Conservation (phyloP, 2,113 vertebrate genomes). For the Phalacrocorax aristotelis region DNA sequence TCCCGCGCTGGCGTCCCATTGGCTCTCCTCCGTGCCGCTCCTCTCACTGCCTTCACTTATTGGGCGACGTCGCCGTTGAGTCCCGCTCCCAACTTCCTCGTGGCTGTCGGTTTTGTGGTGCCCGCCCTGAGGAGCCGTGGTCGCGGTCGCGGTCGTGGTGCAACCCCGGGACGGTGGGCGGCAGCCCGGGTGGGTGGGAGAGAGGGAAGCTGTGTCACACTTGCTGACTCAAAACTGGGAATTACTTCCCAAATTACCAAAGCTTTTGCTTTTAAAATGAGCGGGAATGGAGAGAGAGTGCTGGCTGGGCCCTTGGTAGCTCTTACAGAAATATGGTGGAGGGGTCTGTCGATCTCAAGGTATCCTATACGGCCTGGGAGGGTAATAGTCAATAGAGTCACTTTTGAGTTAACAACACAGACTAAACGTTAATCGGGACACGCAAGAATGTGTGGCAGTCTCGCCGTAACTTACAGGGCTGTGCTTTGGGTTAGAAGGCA, state of each 20-base stretch:
- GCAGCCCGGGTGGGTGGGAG: too few relatives aligned
- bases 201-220: rapidly evolving
- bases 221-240: not conserved
- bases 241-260: rapidly evolving
- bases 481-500: not conserved
- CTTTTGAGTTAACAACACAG: not conserved
- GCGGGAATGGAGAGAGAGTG: not conserved
- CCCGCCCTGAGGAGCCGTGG: not conserved
- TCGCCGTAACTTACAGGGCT: rapidly evolving
- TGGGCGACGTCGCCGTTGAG: rapidly evolving
- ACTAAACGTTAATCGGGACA: rapidly evolving
- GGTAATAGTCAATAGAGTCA: rapidly evolving
- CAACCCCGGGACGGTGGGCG: too few relatives aligned
- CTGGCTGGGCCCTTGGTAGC: not conserved
- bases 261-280: not conserved
- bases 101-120: rapidly evolving
- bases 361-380: rapidly evolving
- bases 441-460: rapidly evolving
- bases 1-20: not conserved
- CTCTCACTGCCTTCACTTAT: not conserved
- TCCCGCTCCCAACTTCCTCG: not conserved
- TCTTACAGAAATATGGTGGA: not conserved
- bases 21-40: not conserved
- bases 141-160: too few relatives aligned
- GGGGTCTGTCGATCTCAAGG: rapidly evolving